phyloP scores from a whole-genome alignment of 2,113 vertebrate species.

The Nanger granti region DNA sequence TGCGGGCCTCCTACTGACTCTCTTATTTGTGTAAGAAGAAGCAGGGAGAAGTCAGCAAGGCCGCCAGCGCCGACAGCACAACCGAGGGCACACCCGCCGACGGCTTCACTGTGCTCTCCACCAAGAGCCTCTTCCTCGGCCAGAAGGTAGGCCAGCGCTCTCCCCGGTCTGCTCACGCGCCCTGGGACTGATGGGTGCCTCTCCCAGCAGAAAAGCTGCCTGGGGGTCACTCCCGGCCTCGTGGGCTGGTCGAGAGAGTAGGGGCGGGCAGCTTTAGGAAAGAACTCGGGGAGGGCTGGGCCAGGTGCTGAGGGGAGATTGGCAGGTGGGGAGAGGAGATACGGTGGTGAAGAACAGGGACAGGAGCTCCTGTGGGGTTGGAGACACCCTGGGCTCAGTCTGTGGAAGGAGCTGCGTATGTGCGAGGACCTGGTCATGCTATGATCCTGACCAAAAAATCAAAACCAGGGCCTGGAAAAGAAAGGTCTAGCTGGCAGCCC shows the following conservation, averaged over 20 bases:
- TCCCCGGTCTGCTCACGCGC: neutral
- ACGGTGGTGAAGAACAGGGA: neutral
- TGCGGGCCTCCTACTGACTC: constrained; percentile 51
- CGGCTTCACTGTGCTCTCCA: constrained; percentile 96
- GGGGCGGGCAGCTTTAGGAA: neutral
- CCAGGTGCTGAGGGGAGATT: neutral
- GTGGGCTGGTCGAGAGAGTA: neutral
- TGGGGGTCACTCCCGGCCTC: neutral
- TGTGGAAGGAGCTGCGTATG: neutral
- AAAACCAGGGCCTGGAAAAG: neutral
- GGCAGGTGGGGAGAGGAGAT: neutral
- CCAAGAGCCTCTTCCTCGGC: constrained; percentile 98
- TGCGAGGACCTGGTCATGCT: neutral
- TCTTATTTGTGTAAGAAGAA: constrained; percentile 84
- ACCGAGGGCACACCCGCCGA: constrained; percentile 91
- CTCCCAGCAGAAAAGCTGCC: neutral
- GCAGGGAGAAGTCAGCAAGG: constrained; percentile 93
- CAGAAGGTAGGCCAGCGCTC: constrained; percentile 89
- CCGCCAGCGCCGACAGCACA: constrained; percentile 94
- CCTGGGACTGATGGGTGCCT: neutral
- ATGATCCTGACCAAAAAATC: neutral
- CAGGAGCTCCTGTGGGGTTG: neutral
- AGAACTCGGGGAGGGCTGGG: neutral
- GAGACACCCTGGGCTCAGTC: neutral
- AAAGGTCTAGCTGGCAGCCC: neutral